Evolutionary conservation across 2,797 vertebrate genomes (phyloP).

Genomic region (Halcyon leucocephala): DNA sequence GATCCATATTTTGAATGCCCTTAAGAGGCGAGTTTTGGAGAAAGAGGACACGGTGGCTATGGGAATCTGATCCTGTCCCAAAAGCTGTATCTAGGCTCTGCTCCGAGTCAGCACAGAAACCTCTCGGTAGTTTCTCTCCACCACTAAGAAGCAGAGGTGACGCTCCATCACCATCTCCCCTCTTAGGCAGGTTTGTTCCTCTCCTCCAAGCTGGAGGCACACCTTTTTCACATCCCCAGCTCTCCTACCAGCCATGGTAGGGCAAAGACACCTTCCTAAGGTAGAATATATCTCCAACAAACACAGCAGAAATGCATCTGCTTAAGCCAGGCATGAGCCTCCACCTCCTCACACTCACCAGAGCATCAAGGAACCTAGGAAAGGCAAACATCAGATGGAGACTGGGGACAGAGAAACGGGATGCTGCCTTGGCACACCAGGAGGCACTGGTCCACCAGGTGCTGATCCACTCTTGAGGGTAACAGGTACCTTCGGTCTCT

Average conservation of each 20-base stretch:
- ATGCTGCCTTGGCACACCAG: neutral
- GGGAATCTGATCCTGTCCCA: neutral
- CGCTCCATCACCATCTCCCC: neutral
- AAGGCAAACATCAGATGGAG: neutral
- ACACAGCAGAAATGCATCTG: neutral
- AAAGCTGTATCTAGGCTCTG: neutral
- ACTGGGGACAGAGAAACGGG: neutral
- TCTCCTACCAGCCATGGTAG: neutral
- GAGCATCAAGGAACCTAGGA: neutral
- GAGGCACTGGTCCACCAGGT: neutral
- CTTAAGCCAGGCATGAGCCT: neutral
- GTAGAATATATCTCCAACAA: neutral
- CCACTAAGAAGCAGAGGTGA: neutral
- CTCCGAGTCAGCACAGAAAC: neutral
- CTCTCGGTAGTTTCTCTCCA: neutral
- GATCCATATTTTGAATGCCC: neutral
- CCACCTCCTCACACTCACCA: neutral
- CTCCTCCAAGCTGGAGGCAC: neutral
- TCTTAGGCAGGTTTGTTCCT: neutral
- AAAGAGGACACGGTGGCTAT: neutral
- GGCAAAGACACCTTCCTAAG: neutral
- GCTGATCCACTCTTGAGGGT: neutral
- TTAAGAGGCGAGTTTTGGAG: neutral
- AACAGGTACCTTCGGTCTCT: neutral
- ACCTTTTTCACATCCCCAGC: neutral